Percentiles rank a stretch among this genome's conserved stretches.
These are phyloP conservation scores for Athene noctua DNA, from an alignment of 2,113 vertebrate species.

Conservation along the genomic window DNA sequence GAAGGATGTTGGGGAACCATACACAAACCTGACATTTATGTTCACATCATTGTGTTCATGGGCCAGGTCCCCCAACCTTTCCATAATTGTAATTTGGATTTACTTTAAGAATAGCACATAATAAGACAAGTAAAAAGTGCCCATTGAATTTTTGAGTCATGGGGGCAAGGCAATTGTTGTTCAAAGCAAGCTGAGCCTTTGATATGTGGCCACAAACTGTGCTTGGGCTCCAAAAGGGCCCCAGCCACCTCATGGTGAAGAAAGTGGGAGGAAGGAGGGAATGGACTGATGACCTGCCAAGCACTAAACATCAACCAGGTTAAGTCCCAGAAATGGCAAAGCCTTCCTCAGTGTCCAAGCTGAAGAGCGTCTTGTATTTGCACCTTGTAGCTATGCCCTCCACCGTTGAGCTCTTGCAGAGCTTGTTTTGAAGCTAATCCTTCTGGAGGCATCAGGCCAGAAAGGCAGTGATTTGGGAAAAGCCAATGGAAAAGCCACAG, in stretches of 20 bases:
- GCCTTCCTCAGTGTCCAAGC: background rate
- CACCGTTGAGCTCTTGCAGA: background rate
- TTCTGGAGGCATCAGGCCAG: background rate
- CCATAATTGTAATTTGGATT: background rate
- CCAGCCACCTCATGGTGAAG: rapidly evolving
- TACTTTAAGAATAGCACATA: background rate
- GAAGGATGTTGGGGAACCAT: background rate
- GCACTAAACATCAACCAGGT: rapidly evolving
- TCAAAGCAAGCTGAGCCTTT: background rate
- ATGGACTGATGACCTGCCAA: background rate
- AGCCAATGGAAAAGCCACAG: background rate
- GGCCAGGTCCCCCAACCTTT: background rate
- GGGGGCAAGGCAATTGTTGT: background rate
- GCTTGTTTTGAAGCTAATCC: background rate
- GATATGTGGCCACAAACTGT: background rate
- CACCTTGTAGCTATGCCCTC: background rate
- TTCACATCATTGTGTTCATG: background rate
- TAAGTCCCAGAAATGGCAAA: background rate
- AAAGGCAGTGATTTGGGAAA: background rate
- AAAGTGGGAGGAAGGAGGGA: background rate
- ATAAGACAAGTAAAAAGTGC: background rate
- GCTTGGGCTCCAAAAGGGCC: background rate
- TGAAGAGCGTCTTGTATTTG: background rate
- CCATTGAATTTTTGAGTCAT: background rate
- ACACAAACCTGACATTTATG: background rate